Percentiles rank a stretch among this genome's conserved stretches.
Conservation (phyloP, 2,113 vertebrate species). For the Antechinus stuartii region DNA sequence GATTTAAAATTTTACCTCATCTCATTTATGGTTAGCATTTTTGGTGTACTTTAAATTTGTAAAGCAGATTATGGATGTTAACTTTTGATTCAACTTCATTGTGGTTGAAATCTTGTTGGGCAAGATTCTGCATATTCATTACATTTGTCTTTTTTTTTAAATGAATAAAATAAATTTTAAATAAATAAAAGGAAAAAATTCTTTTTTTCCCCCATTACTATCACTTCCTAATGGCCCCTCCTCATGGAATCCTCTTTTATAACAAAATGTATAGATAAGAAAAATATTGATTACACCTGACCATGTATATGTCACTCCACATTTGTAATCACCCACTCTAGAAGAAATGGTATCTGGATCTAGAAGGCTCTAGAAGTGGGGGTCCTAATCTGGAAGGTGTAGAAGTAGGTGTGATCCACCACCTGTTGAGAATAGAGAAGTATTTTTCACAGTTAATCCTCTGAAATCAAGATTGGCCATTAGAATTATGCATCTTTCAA, state of each 20-base stretch:
- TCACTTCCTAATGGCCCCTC: neutral
- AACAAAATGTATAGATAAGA: neutral
- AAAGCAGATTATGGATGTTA: too few relatives aligned
- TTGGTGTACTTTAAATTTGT: too few relatives aligned
- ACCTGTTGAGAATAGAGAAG: neutral
- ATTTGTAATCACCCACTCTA: neutral
- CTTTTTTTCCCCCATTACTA: too few relatives aligned
- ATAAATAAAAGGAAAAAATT: too few relatives aligned
- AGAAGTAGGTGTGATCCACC: neutral
- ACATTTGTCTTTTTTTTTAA: rapidly evolving
- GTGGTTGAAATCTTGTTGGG: neutral
- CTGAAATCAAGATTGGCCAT: neutral
- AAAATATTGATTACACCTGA: neutral
- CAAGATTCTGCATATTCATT: too few relatives aligned
- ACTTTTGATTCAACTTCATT: rapidly evolving
- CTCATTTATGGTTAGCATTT: too few relatives aligned
- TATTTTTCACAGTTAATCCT: neutral
- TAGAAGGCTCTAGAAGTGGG: too few relatives aligned
- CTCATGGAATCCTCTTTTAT: neutral
- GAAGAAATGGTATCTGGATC: too few relatives aligned
- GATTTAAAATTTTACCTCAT: too few relatives aligned
- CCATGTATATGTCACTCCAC: neutral
- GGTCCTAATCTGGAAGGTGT: too few relatives aligned
- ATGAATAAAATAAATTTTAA: too few relatives aligned
- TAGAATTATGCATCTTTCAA: neutral